Evolutionary conservation across 2,888 invertebrate species (phyloP).

Genomic region (Heliconius cydno): DNA sequence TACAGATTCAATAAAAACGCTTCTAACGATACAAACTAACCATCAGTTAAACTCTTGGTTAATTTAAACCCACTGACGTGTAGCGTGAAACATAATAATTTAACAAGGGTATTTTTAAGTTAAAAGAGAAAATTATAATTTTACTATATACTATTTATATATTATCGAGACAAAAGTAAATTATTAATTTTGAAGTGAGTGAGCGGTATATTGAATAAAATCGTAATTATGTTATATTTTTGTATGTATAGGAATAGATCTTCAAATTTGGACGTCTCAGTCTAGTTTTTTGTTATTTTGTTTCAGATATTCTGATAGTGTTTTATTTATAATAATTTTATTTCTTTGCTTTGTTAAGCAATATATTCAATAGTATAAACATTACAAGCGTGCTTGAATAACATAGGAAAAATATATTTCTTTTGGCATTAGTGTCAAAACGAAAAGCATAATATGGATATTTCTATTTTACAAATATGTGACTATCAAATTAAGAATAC

Average conservation of each 20-base stretch:
- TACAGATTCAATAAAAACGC: conserved; percentile 81
- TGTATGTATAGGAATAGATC: conserved; percentile 21
- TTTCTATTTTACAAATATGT: background rate
- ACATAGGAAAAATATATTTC: conserved; percentile 1
- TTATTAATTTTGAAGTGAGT: background rate
- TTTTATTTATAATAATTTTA: background rate
- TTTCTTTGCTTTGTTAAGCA: background rate
- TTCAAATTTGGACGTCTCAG: conserved; percentile 6
- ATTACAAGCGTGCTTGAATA: background rate
- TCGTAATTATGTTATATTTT: background rate
- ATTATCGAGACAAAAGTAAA: background rate
- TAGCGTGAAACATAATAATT: background rate
- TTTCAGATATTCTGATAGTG: background rate
- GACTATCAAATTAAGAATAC: background rate
- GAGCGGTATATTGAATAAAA: conserved; percentile 1
- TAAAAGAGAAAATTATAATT: background rate
- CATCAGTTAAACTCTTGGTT: conserved; percentile 49
- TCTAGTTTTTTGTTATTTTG: background rate
- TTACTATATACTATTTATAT: background rate
- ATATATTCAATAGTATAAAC: background rate
- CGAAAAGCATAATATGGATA: background rate
- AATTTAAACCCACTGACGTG: conserved; percentile 31
- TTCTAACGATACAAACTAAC: conserved; percentile 54
- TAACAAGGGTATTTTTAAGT: background rate
- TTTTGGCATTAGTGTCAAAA: background rate